Conservation (phyloP, 2,888 invertebrate species). For the Blomia tropicalis region DNA sequence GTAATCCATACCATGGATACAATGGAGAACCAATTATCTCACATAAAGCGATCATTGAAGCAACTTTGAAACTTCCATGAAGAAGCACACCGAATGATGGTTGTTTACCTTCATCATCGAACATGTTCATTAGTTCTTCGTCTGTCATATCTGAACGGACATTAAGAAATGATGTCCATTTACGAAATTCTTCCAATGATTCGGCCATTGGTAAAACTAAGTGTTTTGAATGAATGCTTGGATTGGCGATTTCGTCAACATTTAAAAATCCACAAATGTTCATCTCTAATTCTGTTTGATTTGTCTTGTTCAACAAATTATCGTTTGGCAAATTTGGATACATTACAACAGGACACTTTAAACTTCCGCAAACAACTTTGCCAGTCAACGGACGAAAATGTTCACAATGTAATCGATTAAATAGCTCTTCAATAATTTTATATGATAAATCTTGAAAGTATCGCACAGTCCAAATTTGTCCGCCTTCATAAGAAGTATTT, state of each 20-base stretch:
- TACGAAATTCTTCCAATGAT: conserved; percentile 27
- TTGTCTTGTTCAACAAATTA: conserved; percentile 25
- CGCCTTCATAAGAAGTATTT: conserved; percentile 36
- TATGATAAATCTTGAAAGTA: conserved; percentile 32
- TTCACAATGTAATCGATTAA: conserved; percentile 52
- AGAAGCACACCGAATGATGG: conserved; percentile 82
- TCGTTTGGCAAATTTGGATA: conserved; percentile 51
- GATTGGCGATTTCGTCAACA: conserved; percentile 74
- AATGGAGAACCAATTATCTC: conserved; percentile 42
- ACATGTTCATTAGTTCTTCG: conserved; percentile 32
- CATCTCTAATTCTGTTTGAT: conserved; percentile 40
- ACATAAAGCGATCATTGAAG: conserved; percentile 77
- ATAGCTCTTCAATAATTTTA: conserved; percentile 41
- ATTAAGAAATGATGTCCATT: conserved; percentile 28
- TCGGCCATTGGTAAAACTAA: conserved; percentile 53
- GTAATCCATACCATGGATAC: conserved; percentile 90
- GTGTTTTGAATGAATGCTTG: conserved; percentile 76
- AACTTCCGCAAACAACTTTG: conserved; percentile 53
- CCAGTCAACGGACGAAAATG: conserved; percentile 59
- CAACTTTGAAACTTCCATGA: conserved; percentile 79
- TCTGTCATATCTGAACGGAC: conserved; percentile 28
- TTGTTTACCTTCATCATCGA: conserved; percentile 54
- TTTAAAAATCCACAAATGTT: conserved; percentile 68
- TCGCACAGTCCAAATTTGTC: conserved; percentile 37
- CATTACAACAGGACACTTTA: conserved; percentile 53